Base-by-base conservation (phyloP, 2,797 vertebrate genomes). In the Eulemur albifrons region DNA sequence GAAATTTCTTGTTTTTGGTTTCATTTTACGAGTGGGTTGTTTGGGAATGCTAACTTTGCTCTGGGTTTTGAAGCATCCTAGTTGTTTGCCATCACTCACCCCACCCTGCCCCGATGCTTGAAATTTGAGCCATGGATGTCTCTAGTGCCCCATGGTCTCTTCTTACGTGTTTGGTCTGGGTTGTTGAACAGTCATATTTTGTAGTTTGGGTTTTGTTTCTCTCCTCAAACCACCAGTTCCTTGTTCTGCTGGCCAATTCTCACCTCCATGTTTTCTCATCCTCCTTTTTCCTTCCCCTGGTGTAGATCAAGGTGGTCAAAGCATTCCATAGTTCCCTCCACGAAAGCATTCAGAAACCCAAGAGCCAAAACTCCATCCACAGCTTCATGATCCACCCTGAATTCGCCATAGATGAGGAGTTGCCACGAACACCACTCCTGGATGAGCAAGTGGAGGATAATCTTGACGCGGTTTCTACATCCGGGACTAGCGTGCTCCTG, bases 241-340 rank as follows among this genome's bases (percentile, higher is more conserved):
- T 82, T 88, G 73, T 94, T 83, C 77, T 59, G 5, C 0, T 52
- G 63, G 35, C 96, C 0, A 0, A 0, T n/a, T 72, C 97, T 98
- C 93, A 98, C 96, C 80, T 86, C 86, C 84, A 45, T 95, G 0
- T 97, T 92, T 97, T 97, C 93, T 43, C 14, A 48, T 70, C 93
- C 92, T 83, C 69, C 65, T 90, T 96, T 93, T 93, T 94, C 83
- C 75, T 35, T 32, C 95, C 27, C 70, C 82, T 72, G 87, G 45
- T 97, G 27, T 98, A 99, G 99, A 99, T 99, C 99, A 99, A 99
- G 98, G 99, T 99, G 99, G 99, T 99, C 98, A 99, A 99, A 93
- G 99, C 99, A 18, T 99, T 99, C 99, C 99, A 99, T 98, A 99
- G 99, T 98, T 99, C 99, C 98, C 98, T 99, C 85, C 99, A 99